Conservation (phyloP, 2,888 invertebrate species). For the Dolichomitus sp. region DNA sequence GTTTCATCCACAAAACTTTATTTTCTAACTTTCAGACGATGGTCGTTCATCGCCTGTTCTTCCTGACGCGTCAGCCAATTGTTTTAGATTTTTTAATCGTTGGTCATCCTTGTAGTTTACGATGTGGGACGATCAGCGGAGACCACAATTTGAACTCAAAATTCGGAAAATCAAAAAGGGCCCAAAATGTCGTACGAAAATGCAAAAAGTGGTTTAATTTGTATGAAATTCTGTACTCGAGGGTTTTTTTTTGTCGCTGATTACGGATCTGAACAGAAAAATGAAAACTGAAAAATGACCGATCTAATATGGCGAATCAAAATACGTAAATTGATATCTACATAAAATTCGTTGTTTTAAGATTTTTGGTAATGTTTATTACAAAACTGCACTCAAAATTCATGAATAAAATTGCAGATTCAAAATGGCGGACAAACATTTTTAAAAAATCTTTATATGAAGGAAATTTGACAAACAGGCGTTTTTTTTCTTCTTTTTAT, state of each 20-base stretch:
- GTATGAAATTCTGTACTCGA: background rate
- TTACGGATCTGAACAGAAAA: background rate
- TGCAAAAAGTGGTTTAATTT: background rate
- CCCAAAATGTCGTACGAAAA: too few relatives aligned
- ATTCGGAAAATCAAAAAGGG: too few relatives aligned
- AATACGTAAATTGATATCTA: background rate
- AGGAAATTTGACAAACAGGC: too few relatives aligned
- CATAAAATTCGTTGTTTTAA: background rate
- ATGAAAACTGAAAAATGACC: background rate
- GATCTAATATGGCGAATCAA: background rate
- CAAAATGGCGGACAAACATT: too few relatives aligned
- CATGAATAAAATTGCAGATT: too few relatives aligned
- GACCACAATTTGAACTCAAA: slow-evolving; percentile 24
- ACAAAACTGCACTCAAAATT: too few relatives aligned
- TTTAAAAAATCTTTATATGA: too few relatives aligned
- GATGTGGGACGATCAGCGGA: slow-evolving; percentile 47
- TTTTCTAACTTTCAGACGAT: background rate
- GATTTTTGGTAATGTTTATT: background rate
- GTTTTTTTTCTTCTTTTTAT: background rate
- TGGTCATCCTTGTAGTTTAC: slow-evolving; percentile 45
- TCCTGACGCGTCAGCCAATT: too few relatives aligned
- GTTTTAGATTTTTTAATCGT: slow-evolving; percentile 53
- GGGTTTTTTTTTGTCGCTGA: background rate
- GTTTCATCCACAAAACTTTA: background rate
- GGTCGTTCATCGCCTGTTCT: background rate